These are phyloP conservation scores for Brachyptera putata DNA, from an alignment of 2,888 invertebrate species.

Conservation along the genomic window DNA sequence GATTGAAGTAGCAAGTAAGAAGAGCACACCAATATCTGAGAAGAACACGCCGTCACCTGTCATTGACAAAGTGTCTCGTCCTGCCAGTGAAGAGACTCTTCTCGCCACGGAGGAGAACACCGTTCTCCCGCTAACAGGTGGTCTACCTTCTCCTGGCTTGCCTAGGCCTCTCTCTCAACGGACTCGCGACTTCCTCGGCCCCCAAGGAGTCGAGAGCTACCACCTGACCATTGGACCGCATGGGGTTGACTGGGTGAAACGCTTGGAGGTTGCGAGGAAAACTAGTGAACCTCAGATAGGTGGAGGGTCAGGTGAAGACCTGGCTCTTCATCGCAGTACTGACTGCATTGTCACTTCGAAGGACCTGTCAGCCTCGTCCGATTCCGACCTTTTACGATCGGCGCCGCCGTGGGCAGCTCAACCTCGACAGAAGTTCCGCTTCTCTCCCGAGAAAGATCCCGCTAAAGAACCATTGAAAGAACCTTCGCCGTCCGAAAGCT, in stretches of 20 bases:
- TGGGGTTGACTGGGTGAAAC: constrained; percentile 62
- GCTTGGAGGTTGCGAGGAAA: constrained; percentile 47
- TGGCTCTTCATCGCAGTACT: constrained; percentile 68
- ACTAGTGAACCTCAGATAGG: constrained; percentile 48
- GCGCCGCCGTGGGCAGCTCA: constrained; percentile 54
- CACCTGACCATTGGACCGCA: constrained; percentile 59
- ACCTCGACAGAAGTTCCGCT: constrained; percentile 42
- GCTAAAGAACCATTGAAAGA: no score
- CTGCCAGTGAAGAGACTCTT: constrained; percentile 38
- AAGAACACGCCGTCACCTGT: constrained; percentile 39
- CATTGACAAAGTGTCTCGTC: constrained; percentile 45
- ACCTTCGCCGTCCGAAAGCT: constrained; percentile 47
- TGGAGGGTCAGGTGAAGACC: constrained; percentile 47
- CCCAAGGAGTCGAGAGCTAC: constrained; percentile 42
- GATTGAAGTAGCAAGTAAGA: constrained; percentile 7
- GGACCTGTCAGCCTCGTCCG: constrained; percentile 56
- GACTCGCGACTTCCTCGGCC: constrained; percentile 35
- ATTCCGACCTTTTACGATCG: constrained; percentile 54
- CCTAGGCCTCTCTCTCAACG: constrained; percentile 19
- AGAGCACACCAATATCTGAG: constrained; percentile 17
- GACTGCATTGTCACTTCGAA: constrained; percentile 73
- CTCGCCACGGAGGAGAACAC: constrained; percentile 15
- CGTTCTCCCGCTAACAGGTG: constrained; percentile 17
- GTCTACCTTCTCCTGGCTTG: constrained; percentile 13
- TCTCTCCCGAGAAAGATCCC: constrained; percentile 45